phyloP scores from a whole-genome alignment of 1,140 invertebrate genomes.

The Drosophila asahinai region DNA sequence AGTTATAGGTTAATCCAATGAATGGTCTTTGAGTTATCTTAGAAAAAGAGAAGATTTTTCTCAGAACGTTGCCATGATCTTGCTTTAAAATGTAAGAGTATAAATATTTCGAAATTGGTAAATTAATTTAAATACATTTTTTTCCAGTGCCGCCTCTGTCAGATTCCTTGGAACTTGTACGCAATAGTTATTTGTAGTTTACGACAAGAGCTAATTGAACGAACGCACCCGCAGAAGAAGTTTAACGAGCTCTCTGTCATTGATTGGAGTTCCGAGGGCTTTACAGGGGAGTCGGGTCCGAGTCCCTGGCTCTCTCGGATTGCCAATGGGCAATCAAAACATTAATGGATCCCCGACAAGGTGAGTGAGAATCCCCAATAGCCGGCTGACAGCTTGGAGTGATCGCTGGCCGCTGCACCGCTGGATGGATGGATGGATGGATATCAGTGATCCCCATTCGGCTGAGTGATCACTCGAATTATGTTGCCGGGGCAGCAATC shows the following conservation, averaged over 20 bases:
- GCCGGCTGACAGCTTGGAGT: conserved; percentile 36
- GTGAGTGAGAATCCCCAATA: conserved; percentile 47
- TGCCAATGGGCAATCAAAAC: conserved; percentile 54
- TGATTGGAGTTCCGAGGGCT: conserved; percentile 48
- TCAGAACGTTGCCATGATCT: neutral
- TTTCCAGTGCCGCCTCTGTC: neutral
- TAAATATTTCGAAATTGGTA: neutral
- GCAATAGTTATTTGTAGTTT: conserved; percentile 82
- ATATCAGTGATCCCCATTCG: conserved; percentile 32
- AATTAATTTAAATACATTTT: neutral
- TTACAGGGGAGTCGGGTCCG: conserved; percentile 48
- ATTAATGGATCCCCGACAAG: conserved; percentile 43
- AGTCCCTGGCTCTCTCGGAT: conserved; percentile 44
- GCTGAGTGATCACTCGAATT: conserved; percentile 25
- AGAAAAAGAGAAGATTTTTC: neutral
- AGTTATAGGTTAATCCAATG: neutral
- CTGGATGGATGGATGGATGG: conserved; percentile 5
- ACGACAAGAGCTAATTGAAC: conserved; percentile 78
- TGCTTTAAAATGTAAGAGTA: too few species aligned
- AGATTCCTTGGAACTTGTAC: conserved; percentile 55
- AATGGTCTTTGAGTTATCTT: neutral
- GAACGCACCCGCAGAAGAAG: conserved; percentile 61
- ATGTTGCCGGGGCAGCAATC: conserved; percentile 18
- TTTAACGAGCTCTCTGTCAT: conserved; percentile 63
- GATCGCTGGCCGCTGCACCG: neutral